phyloP scores from a whole-genome alignment of 1,140 invertebrate species.

The Drosophila ogumai region DNA sequence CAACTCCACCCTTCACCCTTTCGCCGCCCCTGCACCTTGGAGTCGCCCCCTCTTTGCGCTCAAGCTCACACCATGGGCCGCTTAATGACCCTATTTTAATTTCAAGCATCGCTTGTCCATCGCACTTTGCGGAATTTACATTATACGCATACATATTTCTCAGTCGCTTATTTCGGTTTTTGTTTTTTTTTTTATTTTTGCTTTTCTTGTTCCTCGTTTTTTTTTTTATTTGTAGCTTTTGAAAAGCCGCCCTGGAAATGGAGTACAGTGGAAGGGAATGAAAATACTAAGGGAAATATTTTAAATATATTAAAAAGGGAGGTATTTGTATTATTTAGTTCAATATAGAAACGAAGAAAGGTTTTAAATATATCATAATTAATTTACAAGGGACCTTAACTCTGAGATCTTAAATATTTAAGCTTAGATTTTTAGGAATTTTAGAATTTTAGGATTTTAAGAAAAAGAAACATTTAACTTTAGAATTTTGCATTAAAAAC shows the following conservation, averaged over 20 bases:
- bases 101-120: slow-evolving; percentile 81
- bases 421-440: neutral
- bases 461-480: no score
- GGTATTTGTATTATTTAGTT: neutral
- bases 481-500: no score
- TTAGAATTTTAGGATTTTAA: no score
- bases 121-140: slow-evolving; percentile 81
- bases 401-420: neutral
- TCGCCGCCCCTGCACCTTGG: slow-evolving; percentile 13
- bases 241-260: slow-evolving; percentile 62
- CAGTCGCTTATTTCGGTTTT: slow-evolving; percentile 49
- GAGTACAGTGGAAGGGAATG: slow-evolving; percentile 12
- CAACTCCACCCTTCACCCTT: slow-evolving; percentile 1
- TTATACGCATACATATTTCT: slow-evolving; percentile 72
- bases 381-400: neutral
- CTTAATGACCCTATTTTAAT: slow-evolving; percentile 83
- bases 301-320: neutral
- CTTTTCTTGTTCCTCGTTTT: slow-evolving; percentile 28
- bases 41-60: slow-evolving; percentile 13
- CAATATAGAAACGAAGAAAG: no score
- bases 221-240: slow-evolving; percentile 61
- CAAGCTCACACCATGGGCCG: slow-evolving; percentile 55
- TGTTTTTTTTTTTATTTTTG: slow-evolving; percentile 37
- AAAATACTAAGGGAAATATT: neutral
- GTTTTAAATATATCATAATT: no score